Percentiles rank a stretch among this genome's conserved stretches.
Conservation (phyloP, 2,113 vertebrate genomes). For the Brienomyrus brachyistius region DNA sequence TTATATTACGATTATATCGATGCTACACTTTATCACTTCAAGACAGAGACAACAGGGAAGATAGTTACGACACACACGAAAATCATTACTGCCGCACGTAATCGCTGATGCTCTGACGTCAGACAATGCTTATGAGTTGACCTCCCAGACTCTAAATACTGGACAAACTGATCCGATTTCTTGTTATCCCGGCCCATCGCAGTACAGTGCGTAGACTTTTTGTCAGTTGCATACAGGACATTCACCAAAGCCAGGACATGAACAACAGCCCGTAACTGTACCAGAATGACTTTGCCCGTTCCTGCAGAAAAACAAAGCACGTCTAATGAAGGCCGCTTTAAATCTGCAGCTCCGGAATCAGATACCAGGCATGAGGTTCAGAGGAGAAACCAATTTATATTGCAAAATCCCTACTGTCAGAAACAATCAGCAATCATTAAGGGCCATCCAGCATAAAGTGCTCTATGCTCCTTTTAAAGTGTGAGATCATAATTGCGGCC, state of each 20-base stretch:
- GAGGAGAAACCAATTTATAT: background rate
- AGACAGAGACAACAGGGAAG: background rate
- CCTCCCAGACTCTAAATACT: background rate
- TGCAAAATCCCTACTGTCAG: background rate
- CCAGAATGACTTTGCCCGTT: background rate
- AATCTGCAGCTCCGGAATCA: background rate
- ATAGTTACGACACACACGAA: background rate
- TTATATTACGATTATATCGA: background rate
- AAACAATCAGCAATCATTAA: slow-evolving; percentile 2
- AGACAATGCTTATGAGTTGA: background rate
- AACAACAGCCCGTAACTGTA: background rate
- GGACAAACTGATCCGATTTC: background rate
- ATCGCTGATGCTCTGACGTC: background rate
- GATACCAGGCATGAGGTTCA: background rate
- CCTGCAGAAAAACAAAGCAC: background rate
- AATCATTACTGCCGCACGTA: background rate
- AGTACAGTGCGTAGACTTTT: background rate
- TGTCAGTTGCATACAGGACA: background rate
- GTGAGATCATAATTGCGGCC: background rate
- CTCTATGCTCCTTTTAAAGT: background rate
- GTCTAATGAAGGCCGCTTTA: background rate
- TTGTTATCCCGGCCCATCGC: background rate
- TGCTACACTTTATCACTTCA: background rate
- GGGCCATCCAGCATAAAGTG: background rate
- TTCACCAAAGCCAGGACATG: background rate